These are phyloP conservation scores for Fratercula arctica DNA, from an alignment of 2,797 vertebrate genomes.

Conservation along the genomic window DNA sequence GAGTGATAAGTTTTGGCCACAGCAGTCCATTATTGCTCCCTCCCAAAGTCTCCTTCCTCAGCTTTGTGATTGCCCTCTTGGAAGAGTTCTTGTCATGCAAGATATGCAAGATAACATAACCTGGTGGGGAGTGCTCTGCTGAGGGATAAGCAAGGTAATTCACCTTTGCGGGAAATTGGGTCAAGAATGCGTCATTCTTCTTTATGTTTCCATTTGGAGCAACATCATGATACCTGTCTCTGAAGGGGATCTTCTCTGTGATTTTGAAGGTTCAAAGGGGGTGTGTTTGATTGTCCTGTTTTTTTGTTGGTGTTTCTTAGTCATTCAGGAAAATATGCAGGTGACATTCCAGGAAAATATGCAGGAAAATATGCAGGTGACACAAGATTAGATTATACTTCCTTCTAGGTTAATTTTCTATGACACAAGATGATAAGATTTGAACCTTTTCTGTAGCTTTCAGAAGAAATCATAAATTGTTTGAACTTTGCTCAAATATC, in stretches of 20 bases:
- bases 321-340: neutral
- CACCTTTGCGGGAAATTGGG: neutral
- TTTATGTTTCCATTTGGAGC: neutral
- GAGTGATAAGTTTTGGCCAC: neutral
- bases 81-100: neutral
- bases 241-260: neutral
- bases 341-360: too few species aligned
- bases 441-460: neutral
- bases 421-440: neutral
- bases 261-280: neutral
- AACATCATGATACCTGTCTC: neutral
- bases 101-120: neutral
- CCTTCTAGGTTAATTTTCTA: neutral
- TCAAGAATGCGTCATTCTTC: neutral
- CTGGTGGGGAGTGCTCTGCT: neutral
- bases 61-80: neutral
- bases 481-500: neutral
- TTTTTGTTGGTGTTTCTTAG: neutral
- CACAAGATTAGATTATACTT: neutral
- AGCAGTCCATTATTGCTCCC: neutral
- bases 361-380: neutral
- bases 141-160: neutral
- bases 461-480: neutral
- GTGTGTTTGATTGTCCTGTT: too few species aligned
- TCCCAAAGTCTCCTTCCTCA: neutral